Conservation (phyloP, 2,797 vertebrate species). For the Pampus argenteus region DNA sequence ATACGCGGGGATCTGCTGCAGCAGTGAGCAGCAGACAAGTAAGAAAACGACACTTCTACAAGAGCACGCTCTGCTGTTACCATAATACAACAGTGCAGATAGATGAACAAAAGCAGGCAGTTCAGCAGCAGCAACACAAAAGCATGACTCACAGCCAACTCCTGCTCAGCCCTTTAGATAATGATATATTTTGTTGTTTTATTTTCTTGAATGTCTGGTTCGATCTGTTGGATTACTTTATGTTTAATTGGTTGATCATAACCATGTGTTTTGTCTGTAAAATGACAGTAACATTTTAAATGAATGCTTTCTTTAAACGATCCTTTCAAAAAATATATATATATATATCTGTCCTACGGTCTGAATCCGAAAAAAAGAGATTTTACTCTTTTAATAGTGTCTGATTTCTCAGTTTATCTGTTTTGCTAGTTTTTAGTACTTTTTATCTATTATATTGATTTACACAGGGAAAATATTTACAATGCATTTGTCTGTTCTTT, state of each 20-base stretch:
- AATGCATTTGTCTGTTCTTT: not conserved
- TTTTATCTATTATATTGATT: no score
- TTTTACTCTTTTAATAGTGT: not conserved
- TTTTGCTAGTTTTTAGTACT: no score
- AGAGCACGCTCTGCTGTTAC: not conserved
- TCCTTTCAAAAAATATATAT: not conserved
- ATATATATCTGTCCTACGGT: no score
- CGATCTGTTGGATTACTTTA: not conserved
- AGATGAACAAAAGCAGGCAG: not conserved
- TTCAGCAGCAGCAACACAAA: not conserved
- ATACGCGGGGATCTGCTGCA: not conserved
- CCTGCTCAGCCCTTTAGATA: not conserved
- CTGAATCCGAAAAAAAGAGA: no score
- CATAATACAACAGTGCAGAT: not conserved
- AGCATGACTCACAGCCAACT: not conserved
- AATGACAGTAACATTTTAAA: no score
- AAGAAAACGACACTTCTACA: slow-evolving; percentile 24
- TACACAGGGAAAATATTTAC: not conserved
- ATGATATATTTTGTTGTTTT: not conserved
- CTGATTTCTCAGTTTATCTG: no score
- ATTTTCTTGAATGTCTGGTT: not conserved
- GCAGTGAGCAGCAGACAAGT: slow-evolving; percentile 53
- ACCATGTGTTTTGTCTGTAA: no score
- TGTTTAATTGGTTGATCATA: no score
- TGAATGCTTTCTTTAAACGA: no score